These are phyloP conservation scores for Melanotaenia boesemani DNA, from an alignment of 2,797 vertebrate genomes.

Conservation along the genomic window DNA sequence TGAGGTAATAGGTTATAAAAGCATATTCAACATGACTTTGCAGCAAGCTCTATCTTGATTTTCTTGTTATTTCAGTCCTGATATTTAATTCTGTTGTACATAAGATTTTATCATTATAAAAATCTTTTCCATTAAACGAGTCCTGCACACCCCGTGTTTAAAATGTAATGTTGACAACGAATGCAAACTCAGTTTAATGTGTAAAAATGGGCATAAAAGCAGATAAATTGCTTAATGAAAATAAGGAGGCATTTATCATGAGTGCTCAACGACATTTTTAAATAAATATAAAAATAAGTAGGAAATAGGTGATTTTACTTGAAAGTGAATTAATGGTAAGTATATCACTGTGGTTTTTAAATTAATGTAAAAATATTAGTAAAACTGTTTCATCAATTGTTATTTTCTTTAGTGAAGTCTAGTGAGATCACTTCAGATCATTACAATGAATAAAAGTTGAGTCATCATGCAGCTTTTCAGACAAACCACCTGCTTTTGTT, in stretches of 20 bases:
- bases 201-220: not conserved
- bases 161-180: not conserved
- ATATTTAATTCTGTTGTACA: not conserved
- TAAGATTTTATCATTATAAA: not conserved
- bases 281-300: not conserved
- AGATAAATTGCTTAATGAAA: not conserved
- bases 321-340: no score
- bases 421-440: slow-evolving; percentile 34
- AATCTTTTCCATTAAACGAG: not conserved
- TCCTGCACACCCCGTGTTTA: not conserved
- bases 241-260: not conserved
- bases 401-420: slow-evolving; percentile 3
- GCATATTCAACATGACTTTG: not conserved
- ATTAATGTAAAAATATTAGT: not conserved
- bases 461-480: slow-evolving; percentile 28
- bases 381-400: not conserved
- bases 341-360: not conserved
- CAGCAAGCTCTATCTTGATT: not conserved
- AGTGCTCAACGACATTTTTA: not conserved
- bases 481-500: not conserved
- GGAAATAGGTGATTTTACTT: not conserved
- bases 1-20: not conserved
- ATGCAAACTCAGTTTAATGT: not conserved
- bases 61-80: no score
- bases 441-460: slow-evolving; percentile 21